A percentile compares a stretch with the other conserved stretches of the same genome.
Evolutionary conservation across 2,113 vertebrate genomes (phyloP).

Genomic region (Cervus canadensis): DNA sequence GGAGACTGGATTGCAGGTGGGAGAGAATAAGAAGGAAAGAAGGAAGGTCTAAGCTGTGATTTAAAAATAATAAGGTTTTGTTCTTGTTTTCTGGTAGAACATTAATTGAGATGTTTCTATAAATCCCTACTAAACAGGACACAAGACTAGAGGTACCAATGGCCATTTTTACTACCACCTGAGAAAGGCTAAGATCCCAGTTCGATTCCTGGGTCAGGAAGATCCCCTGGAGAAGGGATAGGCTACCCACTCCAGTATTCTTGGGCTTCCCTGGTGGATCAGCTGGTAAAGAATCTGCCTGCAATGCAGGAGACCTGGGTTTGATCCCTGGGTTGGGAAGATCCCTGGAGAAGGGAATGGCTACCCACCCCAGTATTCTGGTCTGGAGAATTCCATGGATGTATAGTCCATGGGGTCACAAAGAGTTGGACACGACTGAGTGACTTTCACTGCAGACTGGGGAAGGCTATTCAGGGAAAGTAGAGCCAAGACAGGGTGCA

Average conservation of each 20-base stretch:
- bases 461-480: background rate
- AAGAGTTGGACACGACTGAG: background rate
- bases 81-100: background rate
- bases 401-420: background rate
- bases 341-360: background rate
- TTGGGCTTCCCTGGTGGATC: background rate
- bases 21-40: background rate
- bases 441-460: background rate
- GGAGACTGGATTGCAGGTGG: background rate
- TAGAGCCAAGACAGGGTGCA: background rate
- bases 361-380: background rate
- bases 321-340: background rate
- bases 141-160: background rate
- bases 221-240: background rate
- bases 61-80: background rate
- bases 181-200: background rate
- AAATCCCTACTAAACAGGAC: background rate
- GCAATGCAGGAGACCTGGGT: background rate
- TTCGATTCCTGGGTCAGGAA: background rate
- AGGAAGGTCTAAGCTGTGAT: background rate
- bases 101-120: background rate
- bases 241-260: background rate
- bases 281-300: background rate
- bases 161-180: background rate
- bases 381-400: background rate